Evolutionary conservation across 2,113 vertebrate genomes (phyloP), one percentile per base, ranked within the genome.

Genomic region (Lepisosteus oculatus): DNA sequence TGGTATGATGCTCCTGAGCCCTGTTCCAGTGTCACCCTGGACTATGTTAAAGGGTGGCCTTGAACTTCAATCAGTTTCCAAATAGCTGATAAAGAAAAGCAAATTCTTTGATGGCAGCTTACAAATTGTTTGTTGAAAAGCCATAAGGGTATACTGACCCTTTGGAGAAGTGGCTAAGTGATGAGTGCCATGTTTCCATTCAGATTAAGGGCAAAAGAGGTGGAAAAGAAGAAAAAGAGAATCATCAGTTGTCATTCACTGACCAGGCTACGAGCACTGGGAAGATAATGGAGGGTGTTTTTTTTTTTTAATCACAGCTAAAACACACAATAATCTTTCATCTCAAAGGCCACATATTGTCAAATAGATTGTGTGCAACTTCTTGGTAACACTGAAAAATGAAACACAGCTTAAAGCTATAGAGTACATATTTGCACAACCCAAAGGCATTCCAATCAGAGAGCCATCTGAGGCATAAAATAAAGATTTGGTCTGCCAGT

Each of bases 361-460:
- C 55, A 59, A 54, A 54, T 29, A 43, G 8, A 4, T 42, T 43
- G 17, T 55, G 9, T 15, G n/a, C 51, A 29, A 55, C 41, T 42
- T 44, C 15, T 41, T 70, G 65, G 66, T 78, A 64, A 76, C 15
- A 72, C 6, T 71, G 55, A 54, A 43, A 63, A 54, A 56, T 44
- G 42, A 70, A 59, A 63, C 55, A 75, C 68, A 55, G 72, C 71
- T 74, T 63, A 51, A 67, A 70, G 67, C 74, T 69, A 72, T 70
- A 68, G 80, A 84, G 78, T 83, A 72, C 74, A 74, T 76, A 80
- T 79, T 71, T 73, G 70, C 74, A 73, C 78, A 79, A 84, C 78
- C 76, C 70, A 29, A 6, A 47, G 70, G 66, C 57, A 71, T 76
- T 85, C 74, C 80, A 80, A 79, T 84, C 76, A 73, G 14, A 78